Evolutionary conservation across 2,888 invertebrate species (phyloP).

Genomic region (Lampropteryx suffumata): DNA sequence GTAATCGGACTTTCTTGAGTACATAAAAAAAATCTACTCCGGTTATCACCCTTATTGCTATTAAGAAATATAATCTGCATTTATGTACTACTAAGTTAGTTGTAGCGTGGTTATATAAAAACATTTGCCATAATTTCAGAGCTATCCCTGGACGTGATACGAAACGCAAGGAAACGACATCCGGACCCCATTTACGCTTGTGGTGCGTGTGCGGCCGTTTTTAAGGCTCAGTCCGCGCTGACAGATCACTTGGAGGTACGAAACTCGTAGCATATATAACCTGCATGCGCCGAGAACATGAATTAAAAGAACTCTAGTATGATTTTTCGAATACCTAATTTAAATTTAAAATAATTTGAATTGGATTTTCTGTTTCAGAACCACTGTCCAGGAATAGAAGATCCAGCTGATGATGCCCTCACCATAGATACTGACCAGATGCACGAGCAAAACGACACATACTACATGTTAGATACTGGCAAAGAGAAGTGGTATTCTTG

Average conservation of each 20-base stretch:
- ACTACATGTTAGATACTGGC: constrained; percentile 44
- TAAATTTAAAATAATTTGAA: no score
- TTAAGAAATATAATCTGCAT: no score
- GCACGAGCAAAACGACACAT: constrained; percentile 29
- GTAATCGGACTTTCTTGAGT: no score
- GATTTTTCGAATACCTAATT: no score
- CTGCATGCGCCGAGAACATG: no score
- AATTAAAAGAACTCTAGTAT: no score
- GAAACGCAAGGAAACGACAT: constrained; percentile 42
- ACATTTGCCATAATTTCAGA: constrained; percentile 41
- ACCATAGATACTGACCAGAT: constrained; percentile 51
- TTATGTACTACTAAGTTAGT: no score
- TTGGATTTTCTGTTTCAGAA: constrained; percentile 49
- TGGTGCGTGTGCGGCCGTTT: constrained; percentile 61
- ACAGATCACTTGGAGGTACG: constrained; percentile 59
- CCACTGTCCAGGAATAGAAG: constrained; percentile 46
- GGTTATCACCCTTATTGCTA: no score
- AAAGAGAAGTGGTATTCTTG: constrained; percentile 55
- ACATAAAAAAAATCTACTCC: no score
- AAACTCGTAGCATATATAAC: no score
- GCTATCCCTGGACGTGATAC: constrained; percentile 47
- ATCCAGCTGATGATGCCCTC: constrained; percentile 39
- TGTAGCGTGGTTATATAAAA: no score
- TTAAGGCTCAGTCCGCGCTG: constrained; percentile 50
- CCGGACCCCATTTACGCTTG: constrained; percentile 57